Evolutionary conservation across 1,140 invertebrate species (phyloP), one percentile per base, ranked within the genome.

Genomic region (Oedothorax gibbosus): DNA sequence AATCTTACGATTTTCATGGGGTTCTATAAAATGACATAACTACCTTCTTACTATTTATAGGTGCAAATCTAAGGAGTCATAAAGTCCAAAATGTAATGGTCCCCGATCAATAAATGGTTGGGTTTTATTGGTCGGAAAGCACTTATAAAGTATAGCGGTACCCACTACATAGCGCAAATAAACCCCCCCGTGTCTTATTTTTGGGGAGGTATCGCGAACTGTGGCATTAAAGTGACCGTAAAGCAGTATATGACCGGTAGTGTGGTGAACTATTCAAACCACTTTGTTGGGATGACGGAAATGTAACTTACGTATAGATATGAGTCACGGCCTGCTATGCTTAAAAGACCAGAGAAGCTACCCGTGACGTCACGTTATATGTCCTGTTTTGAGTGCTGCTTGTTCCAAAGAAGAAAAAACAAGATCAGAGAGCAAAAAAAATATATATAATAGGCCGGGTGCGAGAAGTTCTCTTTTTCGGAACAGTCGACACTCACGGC

Each of bases 91-190:
- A 18, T 6, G 18, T 62, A 62, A 62, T 12, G 57, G 57, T 62
- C 18, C 6, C 18, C 12, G 57, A 12, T 62, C 57, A 62, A 62
- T 62, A 62, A 62, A 62, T 62, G 18, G 57, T 15, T 6, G 2
- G 57, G 57, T 62, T 62, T 62, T 62, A 62, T 62, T 62, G 57
- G 57, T 62, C 57, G 57, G 57, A 62, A 62, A 62, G 57, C 57
- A 62, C 57, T 62, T 62, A 62, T 62, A 62, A 62, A 15, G 12
- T 18, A 15, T 18, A 18, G 18, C n/a, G n/a, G n/a, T n/a, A n/a
- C n/a, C 12, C 18, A 12, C 57, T 62, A 12, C 57, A 62, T 62
- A 12, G 18, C 57, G 18, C 18, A 18, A 62, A 62, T 62, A 62
- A 62, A 18, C 2, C n/a, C n/a, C n/a, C n/a, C 57, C 57, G 57